Conservation (phyloP, 2,113 vertebrate species). For the Oreochromis spilurus region DNA sequence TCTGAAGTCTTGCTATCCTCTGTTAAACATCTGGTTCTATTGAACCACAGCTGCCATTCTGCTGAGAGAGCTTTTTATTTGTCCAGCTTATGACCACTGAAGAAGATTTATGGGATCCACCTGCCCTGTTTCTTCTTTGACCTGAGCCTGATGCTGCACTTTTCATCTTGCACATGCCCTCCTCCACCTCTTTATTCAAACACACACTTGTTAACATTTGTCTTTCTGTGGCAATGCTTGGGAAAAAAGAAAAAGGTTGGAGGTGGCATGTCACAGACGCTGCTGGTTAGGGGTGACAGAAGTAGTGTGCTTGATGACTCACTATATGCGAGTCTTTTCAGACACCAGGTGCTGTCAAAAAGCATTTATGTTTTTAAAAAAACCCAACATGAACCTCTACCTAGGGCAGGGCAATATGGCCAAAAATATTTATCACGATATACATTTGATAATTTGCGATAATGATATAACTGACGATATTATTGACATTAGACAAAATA, state of each 20-base stretch:
- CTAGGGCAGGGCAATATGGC: no score
- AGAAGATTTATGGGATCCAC: constrained; percentile 27
- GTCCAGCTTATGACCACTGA: constrained; percentile 13
- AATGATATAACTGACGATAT: no score
- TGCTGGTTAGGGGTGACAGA: constrained; percentile 26
- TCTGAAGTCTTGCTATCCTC: neutral
- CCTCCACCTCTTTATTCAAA: neutral
- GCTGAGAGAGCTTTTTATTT: neutral
- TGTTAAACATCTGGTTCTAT: neutral
- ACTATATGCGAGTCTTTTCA: constrained; percentile 28
- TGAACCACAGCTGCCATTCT: constrained; percentile 33
- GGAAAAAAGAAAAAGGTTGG: neutral
- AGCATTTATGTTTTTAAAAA: neutral
- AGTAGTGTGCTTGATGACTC: constrained; percentile 24
- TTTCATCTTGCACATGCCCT: neutral
- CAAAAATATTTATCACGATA: no score
- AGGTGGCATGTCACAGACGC: neutral
- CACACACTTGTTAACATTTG: neutral
- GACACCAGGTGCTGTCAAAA: constrained; percentile 31
- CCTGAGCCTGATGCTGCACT: neutral
- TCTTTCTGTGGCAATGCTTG: neutral
- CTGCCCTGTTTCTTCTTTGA: constrained; percentile 8
- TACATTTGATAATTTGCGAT: no score
- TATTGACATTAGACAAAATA: no score
- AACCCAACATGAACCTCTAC: no score